Base-by-base conservation (phyloP, 2,888 invertebrate genomes). In the Tipula vernalis region DNA sequence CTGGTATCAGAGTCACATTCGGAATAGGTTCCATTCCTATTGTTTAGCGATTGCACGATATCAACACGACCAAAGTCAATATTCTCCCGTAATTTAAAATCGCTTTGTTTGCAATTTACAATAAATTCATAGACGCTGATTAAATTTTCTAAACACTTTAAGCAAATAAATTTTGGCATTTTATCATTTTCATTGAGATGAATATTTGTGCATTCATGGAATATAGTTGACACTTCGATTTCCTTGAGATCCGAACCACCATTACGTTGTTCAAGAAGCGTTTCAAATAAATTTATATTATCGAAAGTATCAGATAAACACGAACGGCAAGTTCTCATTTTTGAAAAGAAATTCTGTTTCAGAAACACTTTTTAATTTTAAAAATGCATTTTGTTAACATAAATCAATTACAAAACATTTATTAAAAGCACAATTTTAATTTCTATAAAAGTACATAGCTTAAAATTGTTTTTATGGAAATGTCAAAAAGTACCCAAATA, bases 201-300 rank as follows among this genome's bases (percentile, higher is more conserved):
- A 28, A 71, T 71, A 71, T 71, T 71, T 10, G 71, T 71, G 28
- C 71, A 71, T 71, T 71, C 71, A 71, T 71, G 71, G 71, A 71
- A 71, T 71, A 71, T 71, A 2, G 71, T 71, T 28, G 71, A 71
- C 71, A 71, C 8, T 71, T 71, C 71, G 28, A 71, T 71, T 28
- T 71, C 71, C 71, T 71, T 71, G 2, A 28, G 71, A 71, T 71
- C 3, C 71, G 71, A 18, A 71, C 18, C 71, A 71, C 10, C 71
- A 71, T 71, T 71, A n/a, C 71, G 71, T 28, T 71, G 71, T 28
- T 71, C 28, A 71, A 71, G 28, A 28, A 71, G 71, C 10, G 71
- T 71, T 71, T 71, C 71, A 28, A 84, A 84, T 84, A 84, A 84
- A 84, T 84, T 84, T 39, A 84, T 41, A 84, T 84, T 41, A 41